Evolutionary conservation across 2,888 invertebrate genomes (phyloP).

Genomic region (Sminthurinus aureus): DNA sequence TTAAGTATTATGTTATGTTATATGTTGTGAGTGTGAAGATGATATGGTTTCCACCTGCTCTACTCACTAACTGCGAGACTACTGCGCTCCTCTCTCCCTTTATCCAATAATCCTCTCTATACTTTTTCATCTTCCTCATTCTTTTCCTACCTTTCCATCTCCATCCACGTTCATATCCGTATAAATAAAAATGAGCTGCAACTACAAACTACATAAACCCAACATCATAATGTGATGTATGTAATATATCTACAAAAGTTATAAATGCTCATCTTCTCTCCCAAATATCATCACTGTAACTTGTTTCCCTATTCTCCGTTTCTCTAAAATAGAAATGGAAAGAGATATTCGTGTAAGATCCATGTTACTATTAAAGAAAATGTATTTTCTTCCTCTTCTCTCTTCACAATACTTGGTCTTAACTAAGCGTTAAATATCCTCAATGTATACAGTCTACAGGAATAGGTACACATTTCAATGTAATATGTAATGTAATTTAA

Average conservation of each 20-base stretch:
- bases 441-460: neutral
- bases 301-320: neutral
- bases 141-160: neutral
- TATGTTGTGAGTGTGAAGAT: slow-evolving; percentile 26
- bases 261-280: slow-evolving; percentile 20
- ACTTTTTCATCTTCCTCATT: neutral
- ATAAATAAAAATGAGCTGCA: too few species aligned
- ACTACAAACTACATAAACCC: too few species aligned
- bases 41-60: slow-evolving; percentile 29
- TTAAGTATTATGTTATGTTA: slow-evolving; percentile 4
- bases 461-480: slow-evolving; percentile 1
- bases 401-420: neutral
- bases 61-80: neutral
- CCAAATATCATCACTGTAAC: slow-evolving; percentile 18
- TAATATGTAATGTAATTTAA: slow-evolving; percentile 11
- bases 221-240: neutral
- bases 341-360: neutral
- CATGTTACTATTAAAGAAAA: slow-evolving; percentile 4
- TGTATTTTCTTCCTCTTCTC: neutral
- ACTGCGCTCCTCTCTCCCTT: neutral
- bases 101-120: neutral
- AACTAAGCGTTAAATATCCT: neutral
- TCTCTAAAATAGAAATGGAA: neutral
- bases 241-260: neutral
- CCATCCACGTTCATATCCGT: neutral